Base-by-base conservation (phyloP, 2,797 vertebrate species). In the Crax fasciolata region DNA sequence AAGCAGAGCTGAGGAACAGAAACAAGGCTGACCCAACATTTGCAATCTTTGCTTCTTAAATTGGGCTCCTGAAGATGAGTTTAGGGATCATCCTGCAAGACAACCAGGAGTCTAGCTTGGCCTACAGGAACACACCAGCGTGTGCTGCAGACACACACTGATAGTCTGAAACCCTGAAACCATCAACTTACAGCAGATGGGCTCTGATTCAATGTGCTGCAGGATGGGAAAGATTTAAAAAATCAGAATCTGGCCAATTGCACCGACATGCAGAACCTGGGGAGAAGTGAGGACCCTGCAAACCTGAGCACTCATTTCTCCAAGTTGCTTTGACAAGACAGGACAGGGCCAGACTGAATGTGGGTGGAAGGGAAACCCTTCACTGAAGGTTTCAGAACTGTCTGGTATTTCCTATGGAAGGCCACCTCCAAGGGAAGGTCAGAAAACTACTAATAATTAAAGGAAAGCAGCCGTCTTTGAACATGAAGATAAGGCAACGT, bases 301-400 rank as follows among this genome's bases (percentile, higher is more conserved):
- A 74, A 44, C 10, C 62, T 44, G 30, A 15, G 5, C 0, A 0
- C 30, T 61, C 38, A 62, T 21, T 51, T 35, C 32, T 41, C 12
- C 0, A 0, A 27, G n/a, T 28, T 65, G 77, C 44, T 35, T 48
- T 0, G 1, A 25, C n/a, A 55, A 43, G 27, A 61, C 38, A 38
- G 54, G 5, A 30, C 18, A 30, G 58, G 85, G 39, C 32, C 72
- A 16, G 13, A 14, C 54, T n/a, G 24, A 68, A 15, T 0, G 2
- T 2, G 52, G 18, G 10, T 20, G 67, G 54, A 65, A 66, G 67
- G 54, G 65, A 66, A 76, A 61, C 39, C 68, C 54, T 74, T 32
- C 23, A 4, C 28, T 20, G 12, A 24, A 49, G 46, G 4, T 46
- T 41, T 4, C 30, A 20, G 10, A 68, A 30, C 8, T 67, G 25